Base-by-base conservation (phyloP, 92 coral and sea anemone species). In the Porites divaricata region DNA sequence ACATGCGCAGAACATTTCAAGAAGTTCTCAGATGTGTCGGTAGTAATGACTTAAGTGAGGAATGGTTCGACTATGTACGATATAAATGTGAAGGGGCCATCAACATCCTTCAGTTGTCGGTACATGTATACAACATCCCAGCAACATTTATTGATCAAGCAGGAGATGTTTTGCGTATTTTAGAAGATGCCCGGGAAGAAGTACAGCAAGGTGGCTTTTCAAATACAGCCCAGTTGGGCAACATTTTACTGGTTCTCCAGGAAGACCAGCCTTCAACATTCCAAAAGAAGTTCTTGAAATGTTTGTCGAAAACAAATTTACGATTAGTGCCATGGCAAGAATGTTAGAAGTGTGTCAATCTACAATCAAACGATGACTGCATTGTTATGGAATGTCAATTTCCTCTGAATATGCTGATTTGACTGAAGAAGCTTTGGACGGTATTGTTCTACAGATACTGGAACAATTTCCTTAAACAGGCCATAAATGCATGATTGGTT, bases 401-500 rank as follows among this genome's bases (percentile, higher is more conserved):
- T 22, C 70, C n/a, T n/a, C n/a, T n/a, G n/a, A n/a, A n/a, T n/a
- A n/a, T n/a, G n/a, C n/a, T n/a, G n/a, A n/a, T n/a, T 65, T 65
- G 24, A 65, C 26, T 21, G 70, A 65, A 65, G 70, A 14, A 9
- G 70, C 20, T 16, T 65, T 65, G 24, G 70, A 65, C 70, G 13
- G 26, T 22, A 22, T 65, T 65, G 70, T 65, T 9, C 7, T 65
- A 41, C 19, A 65, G 7, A n/a, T 65, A 14, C 70, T 65, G 8
- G 19, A 65, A 19, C 70, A 65, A 41, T 65, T 65, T 19, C 70
- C 88, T 5, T 72, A 83, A 83, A 75, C 81, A 50, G 88, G 88
- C 81, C 63, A 83, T 81, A 83, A 83, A 65, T 45, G 67, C 9
- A 83, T 83, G 88, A 83, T 83, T 83, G 88, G 88, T 63, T 83